phyloP scores from a whole-genome alignment of 2,888 invertebrate genomes.

The Mayetiola destructor region DNA sequence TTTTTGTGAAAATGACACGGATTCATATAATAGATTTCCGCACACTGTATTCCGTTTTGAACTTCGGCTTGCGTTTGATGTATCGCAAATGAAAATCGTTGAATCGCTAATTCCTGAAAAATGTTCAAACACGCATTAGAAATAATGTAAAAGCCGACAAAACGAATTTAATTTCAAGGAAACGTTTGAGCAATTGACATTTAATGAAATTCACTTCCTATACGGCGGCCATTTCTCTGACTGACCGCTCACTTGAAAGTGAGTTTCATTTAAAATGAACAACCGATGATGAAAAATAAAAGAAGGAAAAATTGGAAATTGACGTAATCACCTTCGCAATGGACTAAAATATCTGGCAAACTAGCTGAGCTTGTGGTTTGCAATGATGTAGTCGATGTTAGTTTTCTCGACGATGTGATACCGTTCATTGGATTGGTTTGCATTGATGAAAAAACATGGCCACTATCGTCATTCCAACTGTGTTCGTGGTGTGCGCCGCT shows the following conservation, averaged over 20 bases:
- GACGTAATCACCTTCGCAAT: constrained; percentile 1
- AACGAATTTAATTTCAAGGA: too few relatives aligned
- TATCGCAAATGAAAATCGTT: neutral
- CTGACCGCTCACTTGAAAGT: neutral
- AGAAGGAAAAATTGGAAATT: neutral
- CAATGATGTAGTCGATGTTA: neutral
- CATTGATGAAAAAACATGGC: neutral
- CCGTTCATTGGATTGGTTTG: constrained; percentile 6
- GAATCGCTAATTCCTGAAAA: neutral
- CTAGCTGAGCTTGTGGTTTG: constrained; percentile 14
- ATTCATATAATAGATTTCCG: neutral
- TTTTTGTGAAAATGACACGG: constrained; percentile 5
- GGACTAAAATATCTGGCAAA: constrained; percentile 15
- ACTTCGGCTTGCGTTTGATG: constrained; percentile 1
- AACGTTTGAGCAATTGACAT: too few relatives aligned
- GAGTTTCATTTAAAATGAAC: neutral
- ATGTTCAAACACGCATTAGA: too few relatives aligned
- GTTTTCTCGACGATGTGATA: constrained; percentile 3
- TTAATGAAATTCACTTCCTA: neutral
- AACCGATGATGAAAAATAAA: neutral
- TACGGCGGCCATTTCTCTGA: neutral
- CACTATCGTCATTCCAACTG: neutral
- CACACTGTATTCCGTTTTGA: constrained; percentile 2
- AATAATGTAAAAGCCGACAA: neutral
- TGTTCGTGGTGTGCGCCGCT: neutral